phyloP scores from a whole-genome alignment of 1,140 invertebrate genomes.

The Drosophila subpulchrella region DNA sequence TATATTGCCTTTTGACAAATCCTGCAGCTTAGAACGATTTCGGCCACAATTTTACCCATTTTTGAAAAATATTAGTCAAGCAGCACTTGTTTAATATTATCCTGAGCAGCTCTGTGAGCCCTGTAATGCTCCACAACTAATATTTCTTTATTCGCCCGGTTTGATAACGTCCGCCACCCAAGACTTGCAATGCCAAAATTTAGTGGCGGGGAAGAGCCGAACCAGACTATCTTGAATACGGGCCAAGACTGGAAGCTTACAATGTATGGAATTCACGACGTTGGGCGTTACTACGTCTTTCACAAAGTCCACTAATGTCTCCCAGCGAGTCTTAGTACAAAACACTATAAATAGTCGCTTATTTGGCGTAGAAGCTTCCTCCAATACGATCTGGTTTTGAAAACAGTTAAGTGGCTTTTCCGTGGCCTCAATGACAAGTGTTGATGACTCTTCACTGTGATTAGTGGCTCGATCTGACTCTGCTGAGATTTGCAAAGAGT shows the following conservation, averaged over 20 bases:
- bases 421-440: too few relatives aligned
- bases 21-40: too few relatives aligned
- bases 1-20: conserved; percentile 12
- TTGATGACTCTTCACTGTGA: too few relatives aligned
- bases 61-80: too few relatives aligned
- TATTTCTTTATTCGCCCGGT: neutral
- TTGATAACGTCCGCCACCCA: neutral
- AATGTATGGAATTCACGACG: neutral
- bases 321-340: neutral
- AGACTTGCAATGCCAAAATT: neutral
- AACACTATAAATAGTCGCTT: conserved; percentile 14
- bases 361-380: conserved; percentile 11
- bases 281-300: conserved; percentile 2
- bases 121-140: too few relatives aligned
- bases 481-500: too few relatives aligned
- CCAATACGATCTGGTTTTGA: too few relatives aligned
- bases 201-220: neutral
- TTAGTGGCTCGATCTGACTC: too few relatives aligned
- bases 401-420: too few relatives aligned
- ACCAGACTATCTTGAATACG: conserved; percentile 1
- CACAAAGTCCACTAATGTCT: neutral
- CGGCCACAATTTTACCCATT: too few relatives aligned
- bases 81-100: too few relatives aligned
- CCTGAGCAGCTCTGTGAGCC: too few relatives aligned
- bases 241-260: neutral